These are phyloP conservation scores for Dascyllus trimaculatus DNA, from an alignment of 2,113 vertebrate genomes.

Conservation along the genomic window DNA sequence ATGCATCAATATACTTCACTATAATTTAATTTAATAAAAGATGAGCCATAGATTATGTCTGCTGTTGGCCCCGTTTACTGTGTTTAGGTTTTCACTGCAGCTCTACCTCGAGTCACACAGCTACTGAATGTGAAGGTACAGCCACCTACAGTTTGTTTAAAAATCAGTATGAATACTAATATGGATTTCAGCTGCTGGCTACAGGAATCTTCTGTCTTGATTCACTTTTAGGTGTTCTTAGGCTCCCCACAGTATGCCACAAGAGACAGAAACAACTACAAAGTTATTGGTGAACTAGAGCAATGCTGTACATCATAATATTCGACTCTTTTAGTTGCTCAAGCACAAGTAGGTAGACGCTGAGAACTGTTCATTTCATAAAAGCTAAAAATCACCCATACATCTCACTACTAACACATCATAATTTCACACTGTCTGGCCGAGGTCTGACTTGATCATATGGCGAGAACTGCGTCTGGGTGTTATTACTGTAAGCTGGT, in stretches of 20 bases:
- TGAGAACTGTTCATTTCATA: background rate
- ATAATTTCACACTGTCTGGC: background rate
- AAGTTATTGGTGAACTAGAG: too few relatives aligned
- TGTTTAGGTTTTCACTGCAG: background rate
- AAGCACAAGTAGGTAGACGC: background rate
- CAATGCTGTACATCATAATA: too few relatives aligned
- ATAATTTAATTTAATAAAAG: too few relatives aligned
- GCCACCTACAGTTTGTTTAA: too few relatives aligned
- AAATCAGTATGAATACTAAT: too few relatives aligned
- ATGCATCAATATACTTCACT: conserved; percentile 6
- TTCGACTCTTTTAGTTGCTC: too few relatives aligned
- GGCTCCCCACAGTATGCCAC: too few relatives aligned
- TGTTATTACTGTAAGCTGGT: too few relatives aligned
- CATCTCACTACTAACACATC: background rate
- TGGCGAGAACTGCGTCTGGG: background rate
- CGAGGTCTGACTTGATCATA: background rate
- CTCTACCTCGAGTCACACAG: background rate
- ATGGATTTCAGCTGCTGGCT: background rate
- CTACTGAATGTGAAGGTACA: too few relatives aligned
- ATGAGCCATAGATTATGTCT: background rate
- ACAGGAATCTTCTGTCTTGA: background rate
- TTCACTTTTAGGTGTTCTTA: too few relatives aligned
- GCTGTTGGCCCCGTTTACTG: conserved; percentile 3
- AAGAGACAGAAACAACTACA: too few relatives aligned
- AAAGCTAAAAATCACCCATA: background rate